Evolutionary conservation across 2,113 vertebrate genomes (phyloP).

Genomic region (Sinocyclocheilus rhinocerous): DNA sequence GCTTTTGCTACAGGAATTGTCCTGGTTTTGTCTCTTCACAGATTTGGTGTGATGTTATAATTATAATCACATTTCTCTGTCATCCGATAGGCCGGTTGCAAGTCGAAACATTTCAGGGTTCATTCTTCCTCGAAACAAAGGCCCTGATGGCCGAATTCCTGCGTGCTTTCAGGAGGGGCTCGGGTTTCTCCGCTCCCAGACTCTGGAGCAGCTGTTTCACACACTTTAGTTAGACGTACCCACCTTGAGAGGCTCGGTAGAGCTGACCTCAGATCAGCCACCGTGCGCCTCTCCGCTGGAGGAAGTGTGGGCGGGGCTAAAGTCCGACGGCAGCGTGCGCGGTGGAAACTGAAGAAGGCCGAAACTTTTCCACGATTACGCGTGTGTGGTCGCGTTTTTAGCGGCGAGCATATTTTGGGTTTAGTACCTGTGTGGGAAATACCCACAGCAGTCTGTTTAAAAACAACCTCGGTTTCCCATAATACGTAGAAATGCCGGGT

Average conservation of each 20-base stretch:
- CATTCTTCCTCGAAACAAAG: constrained; percentile 29
- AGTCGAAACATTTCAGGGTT: neutral
- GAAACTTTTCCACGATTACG: constrained; percentile 27
- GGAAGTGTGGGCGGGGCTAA: constrained; percentile 20
- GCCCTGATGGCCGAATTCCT: constrained; percentile 7
- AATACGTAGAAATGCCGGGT: neutral
- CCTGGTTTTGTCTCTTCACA: neutral
- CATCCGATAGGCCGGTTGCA: neutral
- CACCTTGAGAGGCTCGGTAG: constrained; percentile 13
- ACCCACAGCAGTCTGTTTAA: neutral
- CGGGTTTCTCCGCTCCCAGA: constrained; percentile 28
- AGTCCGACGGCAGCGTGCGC: neutral
- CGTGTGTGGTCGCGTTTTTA: constrained; percentile 1
- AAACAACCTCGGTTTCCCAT: neutral
- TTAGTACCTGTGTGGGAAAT: constrained; percentile 19
- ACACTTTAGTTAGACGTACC: constrained; percentile 14
- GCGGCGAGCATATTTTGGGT: neutral
- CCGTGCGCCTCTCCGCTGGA: neutral
- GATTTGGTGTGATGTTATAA: neutral
- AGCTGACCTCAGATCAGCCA: constrained; percentile 20
- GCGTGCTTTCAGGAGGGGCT: constrained; percentile 22
- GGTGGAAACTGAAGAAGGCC: constrained; percentile 19
- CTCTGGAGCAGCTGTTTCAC: constrained; percentile 29
- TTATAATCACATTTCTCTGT: neutral
- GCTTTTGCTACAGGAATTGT: neutral